Evolutionary conservation across 2,888 invertebrate genomes (phyloP).

Genomic region (Teleiodes luculella): DNA sequence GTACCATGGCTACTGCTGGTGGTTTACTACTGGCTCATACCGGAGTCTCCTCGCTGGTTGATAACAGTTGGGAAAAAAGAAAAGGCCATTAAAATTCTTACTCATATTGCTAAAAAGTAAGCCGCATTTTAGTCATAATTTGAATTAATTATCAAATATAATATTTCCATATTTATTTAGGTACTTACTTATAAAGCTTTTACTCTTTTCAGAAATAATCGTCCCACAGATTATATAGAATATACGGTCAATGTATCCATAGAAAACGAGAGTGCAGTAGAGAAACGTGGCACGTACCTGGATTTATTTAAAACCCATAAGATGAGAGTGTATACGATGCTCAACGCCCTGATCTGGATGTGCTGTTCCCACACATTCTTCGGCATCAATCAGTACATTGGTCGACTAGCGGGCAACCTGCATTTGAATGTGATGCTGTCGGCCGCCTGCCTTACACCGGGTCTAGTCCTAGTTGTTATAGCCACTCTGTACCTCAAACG

Average conservation of each 20-base stretch:
- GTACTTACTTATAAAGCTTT: too few species aligned
- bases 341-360: constrained; percentile 85
- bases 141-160: too few species aligned
- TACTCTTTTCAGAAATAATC: constrained; percentile 57
- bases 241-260: not conserved
- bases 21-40: constrained; percentile 82
- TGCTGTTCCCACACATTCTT: constrained; percentile 90
- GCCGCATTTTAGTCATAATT: constrained; percentile 20
- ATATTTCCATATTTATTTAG: too few species aligned
- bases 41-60: constrained; percentile 90
- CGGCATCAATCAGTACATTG: constrained; percentile 89
- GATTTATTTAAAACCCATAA: constrained; percentile 84
- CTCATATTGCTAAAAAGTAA: constrained; percentile 78
- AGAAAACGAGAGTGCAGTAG: not conserved
- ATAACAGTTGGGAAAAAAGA: constrained; percentile 82
- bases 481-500: constrained; percentile 52
- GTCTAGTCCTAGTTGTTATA: constrained; percentile 47
- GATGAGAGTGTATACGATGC: constrained; percentile 82
- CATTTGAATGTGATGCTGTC: constrained; percentile 89
- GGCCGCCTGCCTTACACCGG: constrained; percentile 58
- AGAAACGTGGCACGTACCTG: constrained; percentile 57
- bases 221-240: constrained; percentile 51
- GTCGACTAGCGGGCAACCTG: constrained; percentile 85
- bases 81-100: constrained; percentile 80
- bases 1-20: constrained; percentile 73